Conservation (phyloP, 53 echinoderm and acorn worm genomes). For the Temnopleurus reevesii region DNA sequence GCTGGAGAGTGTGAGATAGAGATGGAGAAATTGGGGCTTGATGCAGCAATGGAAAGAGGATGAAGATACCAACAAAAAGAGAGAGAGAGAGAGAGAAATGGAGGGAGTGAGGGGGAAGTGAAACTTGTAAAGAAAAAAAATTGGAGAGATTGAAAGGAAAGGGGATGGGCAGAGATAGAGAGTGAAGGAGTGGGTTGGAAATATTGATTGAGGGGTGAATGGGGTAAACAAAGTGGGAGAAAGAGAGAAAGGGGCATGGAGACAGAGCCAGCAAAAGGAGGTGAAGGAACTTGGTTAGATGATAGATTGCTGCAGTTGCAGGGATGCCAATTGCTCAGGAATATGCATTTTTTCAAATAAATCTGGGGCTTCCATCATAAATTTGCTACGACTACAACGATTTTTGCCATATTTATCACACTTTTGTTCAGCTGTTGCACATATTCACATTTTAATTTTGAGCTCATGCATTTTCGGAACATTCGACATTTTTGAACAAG, state of each 20-base stretch:
- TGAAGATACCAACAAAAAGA: neutral
- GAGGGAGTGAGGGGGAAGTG: neutral
- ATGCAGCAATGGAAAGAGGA: neutral
- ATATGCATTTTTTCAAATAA: too few species aligned
- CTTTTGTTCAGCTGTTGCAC: too few species aligned
- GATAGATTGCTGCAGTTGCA: too few species aligned
- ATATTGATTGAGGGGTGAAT: neutral
- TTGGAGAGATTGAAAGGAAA: neutral
- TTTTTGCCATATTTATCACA: too few species aligned
- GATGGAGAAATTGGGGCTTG: neutral
- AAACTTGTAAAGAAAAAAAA: too few species aligned
- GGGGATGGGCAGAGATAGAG: neutral
- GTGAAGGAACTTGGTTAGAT: too few species aligned
- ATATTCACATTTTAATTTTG: too few species aligned
- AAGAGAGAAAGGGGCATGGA: neutral
- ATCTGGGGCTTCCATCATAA: too few species aligned
- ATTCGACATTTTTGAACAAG: too few species aligned
- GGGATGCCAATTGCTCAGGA: too few species aligned
- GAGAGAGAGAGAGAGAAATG: neutral
- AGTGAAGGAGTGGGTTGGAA: neutral
- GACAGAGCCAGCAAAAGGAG: neutral
- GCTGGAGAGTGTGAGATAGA: neutral
- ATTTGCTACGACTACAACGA: too few species aligned
- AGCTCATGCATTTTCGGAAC: too few species aligned
- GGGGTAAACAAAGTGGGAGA: neutral